These are phyloP conservation scores for Mustela lutreola DNA, from an alignment of 2,113 vertebrate species.

Conservation along the genomic window DNA sequence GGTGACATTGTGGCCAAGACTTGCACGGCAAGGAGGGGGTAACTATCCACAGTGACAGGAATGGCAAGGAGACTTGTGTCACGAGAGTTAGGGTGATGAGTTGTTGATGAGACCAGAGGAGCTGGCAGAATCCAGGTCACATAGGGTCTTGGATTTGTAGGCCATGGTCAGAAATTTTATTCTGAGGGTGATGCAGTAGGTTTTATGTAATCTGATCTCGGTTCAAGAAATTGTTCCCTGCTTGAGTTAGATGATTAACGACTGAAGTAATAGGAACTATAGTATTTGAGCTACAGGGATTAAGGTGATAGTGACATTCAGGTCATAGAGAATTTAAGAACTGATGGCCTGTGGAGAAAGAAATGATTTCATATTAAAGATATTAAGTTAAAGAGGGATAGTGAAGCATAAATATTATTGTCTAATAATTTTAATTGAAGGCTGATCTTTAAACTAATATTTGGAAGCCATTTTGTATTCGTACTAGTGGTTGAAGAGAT, in stretches of 20 bases:
- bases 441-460: constrained; percentile 9
- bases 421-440: constrained; percentile 41
- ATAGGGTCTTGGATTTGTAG: background rate
- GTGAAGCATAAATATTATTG: constrained; percentile 15
- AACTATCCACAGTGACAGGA: background rate
- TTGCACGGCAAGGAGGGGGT: background rate
- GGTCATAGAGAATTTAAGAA: constrained; percentile 42
- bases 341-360: background rate
- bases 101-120: background rate
- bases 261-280: background rate
- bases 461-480: background rate
- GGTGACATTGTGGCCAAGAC: background rate
- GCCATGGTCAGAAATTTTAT: background rate
- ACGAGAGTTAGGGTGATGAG: background rate
- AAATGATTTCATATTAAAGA: background rate
- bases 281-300: background rate
- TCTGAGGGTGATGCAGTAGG: background rate
- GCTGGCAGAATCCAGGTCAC: background rate
- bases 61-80: background rate
- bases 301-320: constrained; percentile 16
- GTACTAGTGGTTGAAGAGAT: background rate
- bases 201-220: constrained; percentile 14
- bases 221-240: background rate
- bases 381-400: background rate
- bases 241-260: constrained; percentile 11